Base-by-base conservation (phyloP, 2,797 vertebrate species). In the Aphelocoma californica region DNA sequence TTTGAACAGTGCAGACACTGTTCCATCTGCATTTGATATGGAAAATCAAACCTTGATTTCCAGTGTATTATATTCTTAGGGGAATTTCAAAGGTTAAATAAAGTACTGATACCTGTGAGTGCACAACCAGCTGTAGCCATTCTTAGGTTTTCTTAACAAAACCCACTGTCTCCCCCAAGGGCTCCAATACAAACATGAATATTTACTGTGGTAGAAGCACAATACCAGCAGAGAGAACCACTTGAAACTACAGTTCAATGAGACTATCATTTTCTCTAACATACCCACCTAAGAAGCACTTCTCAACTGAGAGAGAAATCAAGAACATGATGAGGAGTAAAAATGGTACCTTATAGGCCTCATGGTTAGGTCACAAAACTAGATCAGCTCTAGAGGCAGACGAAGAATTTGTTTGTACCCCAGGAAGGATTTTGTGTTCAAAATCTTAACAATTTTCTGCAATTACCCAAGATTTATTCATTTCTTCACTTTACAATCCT, bases 281-380 rank as follows among this genome's bases (percentile, higher is more conserved):
- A 53, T 2, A 65, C 10, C 26, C 61, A 28, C 13, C 29, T 31
- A 53, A 60, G 50, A 85, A 85, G 29, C 23, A 53, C 24, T 81
- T 69, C 32, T 20, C 54, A 67, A 47, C 8, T 36, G 50, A 77
- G 57, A 66, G 21, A 42, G 16, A 82, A 56, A 69, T 50, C 36
- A 74, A 61, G 57, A 89, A 24, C 2, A 38, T 4, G 7, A 48
- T 7, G 21, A 66, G 32, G 40, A 86, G 15, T 12, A 64, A 58
- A 81, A 56, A 26, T 0, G 0, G 11, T 69, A 31, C 19, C 38
- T 24, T 17, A 5, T 0, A n/a, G 36, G 9, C 8, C 56, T 90
- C 75, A 29, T 10, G 13, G 24, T 23, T 65, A 61, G 7, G 21
- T 80, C 24, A 57, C 36, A 34, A 72, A 77, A 54, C 9, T 4